Evolutionary conservation across 2,888 invertebrate genomes (phyloP), one percentile per base, ranked within the genome.

Genomic region (Cryptocephalus moraei): DNA sequence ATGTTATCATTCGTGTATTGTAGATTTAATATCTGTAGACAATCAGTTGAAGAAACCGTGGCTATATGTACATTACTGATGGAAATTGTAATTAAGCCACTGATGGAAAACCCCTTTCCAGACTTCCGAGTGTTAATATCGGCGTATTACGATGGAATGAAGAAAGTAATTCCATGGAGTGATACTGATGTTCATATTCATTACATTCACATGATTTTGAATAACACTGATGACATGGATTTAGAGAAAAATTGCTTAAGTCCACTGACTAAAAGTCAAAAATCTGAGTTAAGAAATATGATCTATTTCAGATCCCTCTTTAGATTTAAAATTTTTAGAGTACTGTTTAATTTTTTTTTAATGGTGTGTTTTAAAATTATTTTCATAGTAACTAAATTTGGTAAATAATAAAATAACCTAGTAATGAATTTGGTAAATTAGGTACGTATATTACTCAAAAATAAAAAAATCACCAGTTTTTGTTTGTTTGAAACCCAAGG

Each of bases 11-110:
- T 33, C n/a, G 36, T 13, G 4, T 32, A 0, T 64, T 68, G 36
- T 63, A 82, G 85, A 57, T 87, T 80, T 66, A 87, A 86, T 64
- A 71, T 86, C 6, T 86, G 85, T 62, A 76, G 78, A 1, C 73
- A 74, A 2, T 77, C 77, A 2, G 72, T 79, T 42, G 73, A 75
- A 1, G 83, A 85, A 62, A 83, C 86, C 0, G 75, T 72, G 14
- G 71, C 73, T 46, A 75, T 82, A 1, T 82, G 81, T 56, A 72
- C 76, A 13, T 62, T 75, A 40, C 62, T 84, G 0, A 68, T 77
- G 44, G 75, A 79, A 1, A 73, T 78, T 1, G 74, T 84, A 0
- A 82, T 77, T 58, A 73, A 74, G 6, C 85, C 85, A 0, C 74
- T 75, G 32, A 62, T 88, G 9, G 74, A 75, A 45, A 72, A 75